Evolutionary conservation across 2,113 vertebrate species (phyloP).

Genomic region (Paramisgurnus dabryanus): DNA sequence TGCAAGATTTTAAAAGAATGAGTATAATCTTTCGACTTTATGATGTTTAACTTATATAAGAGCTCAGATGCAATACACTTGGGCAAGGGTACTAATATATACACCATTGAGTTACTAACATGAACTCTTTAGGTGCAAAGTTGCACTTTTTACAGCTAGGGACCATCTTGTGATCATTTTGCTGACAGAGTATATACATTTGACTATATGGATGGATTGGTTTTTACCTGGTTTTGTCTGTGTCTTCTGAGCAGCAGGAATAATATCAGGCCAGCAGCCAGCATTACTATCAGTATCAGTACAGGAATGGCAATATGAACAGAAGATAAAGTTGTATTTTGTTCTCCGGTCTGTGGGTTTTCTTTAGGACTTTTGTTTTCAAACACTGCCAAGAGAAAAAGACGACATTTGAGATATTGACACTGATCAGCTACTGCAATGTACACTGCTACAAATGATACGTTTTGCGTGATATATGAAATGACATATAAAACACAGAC

Average conservation of each 20-base stretch:
- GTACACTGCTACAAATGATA: background rate
- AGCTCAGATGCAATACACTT: too few relatives aligned
- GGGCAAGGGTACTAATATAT: too few relatives aligned
- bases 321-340: background rate
- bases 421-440: background rate
- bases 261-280: background rate
- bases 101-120: too few relatives aligned
- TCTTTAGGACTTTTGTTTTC: fast-evolving
- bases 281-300: background rate
- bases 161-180: too few relatives aligned
- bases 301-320: conserved; percentile 23
- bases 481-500: background rate
- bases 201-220: background rate
- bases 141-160: too few relatives aligned
- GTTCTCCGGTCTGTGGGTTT: fast-evolving
- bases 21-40: too few relatives aligned
- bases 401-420: background rate
- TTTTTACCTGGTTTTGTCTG: background rate
- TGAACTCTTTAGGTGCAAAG: too few relatives aligned
- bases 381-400: background rate
- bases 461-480: background rate
- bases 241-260: background rate
- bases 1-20: too few relatives aligned
- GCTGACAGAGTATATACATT: background rate
- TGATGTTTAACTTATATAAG: too few relatives aligned